These are phyloP conservation scores for Diglossa cyanea DNA, from an alignment of 2,797 vertebrate genomes.

Conservation along the genomic window DNA sequence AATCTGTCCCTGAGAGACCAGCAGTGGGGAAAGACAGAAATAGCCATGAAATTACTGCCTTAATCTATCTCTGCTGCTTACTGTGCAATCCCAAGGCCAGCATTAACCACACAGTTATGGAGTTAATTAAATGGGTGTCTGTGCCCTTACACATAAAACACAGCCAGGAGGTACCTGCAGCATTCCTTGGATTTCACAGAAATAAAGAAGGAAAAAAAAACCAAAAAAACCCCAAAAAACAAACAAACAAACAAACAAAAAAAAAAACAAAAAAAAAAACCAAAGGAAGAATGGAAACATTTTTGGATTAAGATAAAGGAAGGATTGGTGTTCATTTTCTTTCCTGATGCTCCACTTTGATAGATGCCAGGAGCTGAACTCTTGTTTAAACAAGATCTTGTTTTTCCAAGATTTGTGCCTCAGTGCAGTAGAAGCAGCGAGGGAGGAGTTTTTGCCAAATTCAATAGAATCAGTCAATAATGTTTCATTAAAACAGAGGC, in stretches of 20 bases:
- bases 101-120: not conserved
- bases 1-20: not conserved
- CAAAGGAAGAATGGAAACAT: not conserved
- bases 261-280: not conserved
- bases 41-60: not conserved
- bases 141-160: not conserved
- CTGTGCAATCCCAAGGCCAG: not conserved
- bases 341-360: not conserved
- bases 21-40: not conserved
- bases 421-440: not conserved
- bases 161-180: not conserved
- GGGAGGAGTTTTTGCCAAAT: not conserved
- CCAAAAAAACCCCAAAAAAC: no score
- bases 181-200: not conserved
- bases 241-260: no score
- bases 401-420: not conserved
- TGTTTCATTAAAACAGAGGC: slow-evolving; percentile 51
- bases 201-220: not conserved
- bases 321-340: not conserved
- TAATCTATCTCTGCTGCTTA: not conserved
- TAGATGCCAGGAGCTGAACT: not conserved
- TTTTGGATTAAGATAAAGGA: not conserved
- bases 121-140: slow-evolving; percentile 30
- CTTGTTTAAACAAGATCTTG: not conserved
- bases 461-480: slow-evolving; percentile 26